A percentile compares a stretch with the other conserved stretches of the same genome.
Conservation (phyloP, 2,113 vertebrate species). For the Platanista minor region DNA sequence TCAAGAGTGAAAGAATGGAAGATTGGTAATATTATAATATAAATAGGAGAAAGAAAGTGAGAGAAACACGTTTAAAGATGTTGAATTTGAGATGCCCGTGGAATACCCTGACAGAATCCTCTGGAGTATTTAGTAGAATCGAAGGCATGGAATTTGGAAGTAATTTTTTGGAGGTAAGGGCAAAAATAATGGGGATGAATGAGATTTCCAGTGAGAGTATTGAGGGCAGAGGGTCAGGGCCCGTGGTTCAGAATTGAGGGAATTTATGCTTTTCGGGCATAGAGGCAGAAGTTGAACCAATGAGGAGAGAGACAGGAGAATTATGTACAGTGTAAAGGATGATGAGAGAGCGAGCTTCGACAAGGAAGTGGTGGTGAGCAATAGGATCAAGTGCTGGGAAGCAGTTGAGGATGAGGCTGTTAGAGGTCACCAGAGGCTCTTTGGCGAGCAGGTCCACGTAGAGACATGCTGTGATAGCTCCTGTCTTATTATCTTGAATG, state of each 20-base stretch:
- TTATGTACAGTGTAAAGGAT: neutral
- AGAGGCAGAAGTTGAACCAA: neutral
- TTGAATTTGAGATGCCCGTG: neutral
- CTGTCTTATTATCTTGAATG: neutral
- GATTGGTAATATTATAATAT: neutral
- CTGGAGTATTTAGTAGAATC: neutral
- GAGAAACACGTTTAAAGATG: neutral
- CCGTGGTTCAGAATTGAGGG: neutral
- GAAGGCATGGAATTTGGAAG: neutral
- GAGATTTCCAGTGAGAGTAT: neutral
- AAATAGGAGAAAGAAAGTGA: neutral
- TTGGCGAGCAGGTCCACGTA: conserved; percentile 9
- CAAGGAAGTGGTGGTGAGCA: neutral
- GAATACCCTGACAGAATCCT: neutral
- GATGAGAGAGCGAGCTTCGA: neutral
- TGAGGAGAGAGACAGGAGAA: neutral
- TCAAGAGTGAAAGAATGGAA: neutral
- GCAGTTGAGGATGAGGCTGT: neutral
- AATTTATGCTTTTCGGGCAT: neutral
- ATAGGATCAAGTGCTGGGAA: neutral
- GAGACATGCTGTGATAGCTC: neutral
- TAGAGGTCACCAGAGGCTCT: conserved; percentile 26
- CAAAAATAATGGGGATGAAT: neutral
- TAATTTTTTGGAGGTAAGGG: neutral
- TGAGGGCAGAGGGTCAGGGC: neutral